Conservation (phyloP, 2,113 vertebrate species). For the Saimiri boliviensis region DNA sequence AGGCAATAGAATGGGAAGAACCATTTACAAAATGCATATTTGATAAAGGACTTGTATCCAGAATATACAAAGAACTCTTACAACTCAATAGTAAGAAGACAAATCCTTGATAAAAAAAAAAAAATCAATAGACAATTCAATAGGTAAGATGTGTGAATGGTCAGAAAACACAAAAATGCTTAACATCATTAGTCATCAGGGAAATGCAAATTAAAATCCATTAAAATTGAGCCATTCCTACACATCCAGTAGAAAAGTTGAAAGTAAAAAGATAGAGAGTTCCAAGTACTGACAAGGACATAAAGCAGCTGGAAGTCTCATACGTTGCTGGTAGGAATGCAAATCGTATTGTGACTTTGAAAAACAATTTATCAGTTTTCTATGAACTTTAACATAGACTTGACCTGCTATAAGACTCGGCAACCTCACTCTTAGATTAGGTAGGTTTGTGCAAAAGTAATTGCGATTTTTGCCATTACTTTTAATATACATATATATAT, state of each 20-base stretch:
- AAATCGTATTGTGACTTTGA: neutral
- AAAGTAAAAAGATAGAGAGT: neutral
- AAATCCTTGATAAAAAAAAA: neutral
- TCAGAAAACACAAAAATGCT: neutral
- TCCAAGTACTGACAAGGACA: neutral
- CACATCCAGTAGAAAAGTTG: neutral
- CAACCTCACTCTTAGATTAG: neutral
- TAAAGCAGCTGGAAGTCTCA: neutral
- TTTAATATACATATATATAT: too few species aligned
- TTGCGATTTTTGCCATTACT: too few species aligned
- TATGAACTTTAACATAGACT: neutral
- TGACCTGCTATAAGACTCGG: neutral
- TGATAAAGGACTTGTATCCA: neutral
- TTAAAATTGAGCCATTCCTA: neutral
- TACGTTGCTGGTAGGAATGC: neutral
- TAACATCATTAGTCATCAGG: neutral
- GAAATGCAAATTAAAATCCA: neutral
- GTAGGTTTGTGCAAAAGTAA: neutral
- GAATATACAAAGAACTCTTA: neutral
- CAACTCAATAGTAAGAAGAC: neutral
- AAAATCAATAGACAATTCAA: neutral
- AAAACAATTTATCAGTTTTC: neutral
- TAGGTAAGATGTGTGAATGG: neutral
- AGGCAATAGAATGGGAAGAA: neutral
- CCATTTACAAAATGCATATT: neutral